Evolutionary conservation across 2,113 vertebrate species (phyloP).

Genomic region (Zapus hudsonius): DNA sequence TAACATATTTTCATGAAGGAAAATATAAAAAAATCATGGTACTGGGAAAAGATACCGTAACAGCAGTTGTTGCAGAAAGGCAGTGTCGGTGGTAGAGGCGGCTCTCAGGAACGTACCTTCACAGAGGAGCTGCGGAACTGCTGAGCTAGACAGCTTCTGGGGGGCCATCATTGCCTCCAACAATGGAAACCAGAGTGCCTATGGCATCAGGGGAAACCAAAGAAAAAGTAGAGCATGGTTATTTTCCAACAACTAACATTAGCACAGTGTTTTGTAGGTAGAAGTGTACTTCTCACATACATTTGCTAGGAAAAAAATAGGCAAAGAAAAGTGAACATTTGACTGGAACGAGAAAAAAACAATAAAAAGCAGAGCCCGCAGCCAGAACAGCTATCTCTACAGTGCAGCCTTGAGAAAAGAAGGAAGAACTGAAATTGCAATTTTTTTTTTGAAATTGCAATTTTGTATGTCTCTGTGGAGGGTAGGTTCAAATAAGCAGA

Average conservation of each 20-base stretch:
- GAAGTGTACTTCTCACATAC: background rate
- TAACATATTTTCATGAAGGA: background rate
- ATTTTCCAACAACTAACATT: constrained; percentile 2
- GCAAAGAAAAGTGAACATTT: background rate
- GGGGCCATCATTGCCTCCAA: constrained; percentile 97
- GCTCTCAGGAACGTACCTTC: constrained; percentile 86
- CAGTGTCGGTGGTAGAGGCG: background rate
- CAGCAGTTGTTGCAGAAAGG: background rate
- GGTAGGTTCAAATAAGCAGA: background rate
- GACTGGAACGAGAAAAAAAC: background rate
- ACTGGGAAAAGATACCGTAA: background rate
- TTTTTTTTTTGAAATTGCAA: background rate
- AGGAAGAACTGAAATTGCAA: background rate
- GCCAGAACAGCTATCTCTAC: background rate
- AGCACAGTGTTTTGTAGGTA: background rate
- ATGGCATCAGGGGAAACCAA: background rate
- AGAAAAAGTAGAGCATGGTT: background rate
- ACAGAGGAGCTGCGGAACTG: constrained; percentile 81
- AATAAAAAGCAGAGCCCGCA: background rate
- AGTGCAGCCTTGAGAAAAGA: background rate
- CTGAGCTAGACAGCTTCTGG: constrained; percentile 90
- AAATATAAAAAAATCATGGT: background rate
- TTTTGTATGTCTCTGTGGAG: background rate
- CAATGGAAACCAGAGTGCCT: constrained; percentile 97
- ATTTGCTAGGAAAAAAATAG: background rate